Percentiles rank a stretch among this genome's conserved stretches.
Conservation (phyloP, 2,888 invertebrate species). For the Limenitis camilla region DNA sequence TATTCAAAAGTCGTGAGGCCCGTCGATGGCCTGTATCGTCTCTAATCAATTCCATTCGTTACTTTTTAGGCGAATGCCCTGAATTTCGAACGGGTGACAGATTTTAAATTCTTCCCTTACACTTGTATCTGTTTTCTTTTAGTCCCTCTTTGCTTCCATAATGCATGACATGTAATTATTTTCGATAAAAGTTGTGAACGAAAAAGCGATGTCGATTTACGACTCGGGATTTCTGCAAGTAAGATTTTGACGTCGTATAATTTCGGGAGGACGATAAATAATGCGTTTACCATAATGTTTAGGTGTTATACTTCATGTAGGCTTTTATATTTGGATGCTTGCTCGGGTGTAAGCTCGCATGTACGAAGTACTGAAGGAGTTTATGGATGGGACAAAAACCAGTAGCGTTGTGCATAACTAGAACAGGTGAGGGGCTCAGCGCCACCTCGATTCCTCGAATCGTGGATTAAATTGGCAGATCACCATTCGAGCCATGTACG, state of each 20-base stretch:
- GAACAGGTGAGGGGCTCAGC: constrained; percentile 31
- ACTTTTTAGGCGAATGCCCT: constrained; percentile 58
- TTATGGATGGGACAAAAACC: constrained; percentile 26
- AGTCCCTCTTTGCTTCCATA: constrained; percentile 59
- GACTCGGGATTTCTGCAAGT: constrained; percentile 38
- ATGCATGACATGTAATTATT: constrained; percentile 68
- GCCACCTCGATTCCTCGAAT: constrained; percentile 54
- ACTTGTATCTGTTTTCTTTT: constrained; percentile 56
- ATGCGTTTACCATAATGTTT: constrained; percentile 22
- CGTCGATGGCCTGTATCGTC: constrained; percentile 56
- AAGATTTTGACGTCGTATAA: constrained; percentile 30
- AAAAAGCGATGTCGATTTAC: constrained; percentile 48
- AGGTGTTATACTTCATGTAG: constrained; percentile 20
- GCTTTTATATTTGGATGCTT: not conserved
- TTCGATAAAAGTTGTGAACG: constrained; percentile 45
- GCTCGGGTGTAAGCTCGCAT: constrained; percentile 2
- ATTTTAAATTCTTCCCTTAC: constrained; percentile 72
- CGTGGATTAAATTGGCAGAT: constrained; percentile 61
- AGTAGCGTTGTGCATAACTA: constrained; percentile 39
- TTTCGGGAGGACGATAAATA: constrained; percentile 26
- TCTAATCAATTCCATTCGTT: constrained; percentile 61
- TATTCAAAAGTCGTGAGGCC: not conserved
- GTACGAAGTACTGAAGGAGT: constrained; percentile 1
- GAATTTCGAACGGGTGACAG: constrained; percentile 70
- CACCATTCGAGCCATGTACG: constrained; percentile 57